Conservation (phyloP, 2,797 vertebrate species). For the Propithecus perrieri region DNA sequence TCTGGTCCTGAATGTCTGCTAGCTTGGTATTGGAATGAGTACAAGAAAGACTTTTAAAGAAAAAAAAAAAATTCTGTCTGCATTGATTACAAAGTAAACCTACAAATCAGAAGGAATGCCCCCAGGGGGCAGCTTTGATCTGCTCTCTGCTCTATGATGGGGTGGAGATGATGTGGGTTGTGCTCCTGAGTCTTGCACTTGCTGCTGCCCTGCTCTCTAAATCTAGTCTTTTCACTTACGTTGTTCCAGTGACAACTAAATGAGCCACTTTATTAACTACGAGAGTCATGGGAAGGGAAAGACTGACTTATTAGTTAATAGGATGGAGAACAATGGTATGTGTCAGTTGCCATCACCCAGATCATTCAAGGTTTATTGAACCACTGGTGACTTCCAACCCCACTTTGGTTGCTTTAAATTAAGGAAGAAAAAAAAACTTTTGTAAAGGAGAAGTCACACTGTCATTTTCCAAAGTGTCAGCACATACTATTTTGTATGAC, state of each 20-base stretch:
- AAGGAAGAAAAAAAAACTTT: not conserved
- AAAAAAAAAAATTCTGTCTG: not conserved
- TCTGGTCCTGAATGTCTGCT: not conserved
- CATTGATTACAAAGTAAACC: slow-evolving; percentile 10
- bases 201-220: not conserved
- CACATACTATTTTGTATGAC: not conserved
- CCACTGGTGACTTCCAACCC: not conserved
- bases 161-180: not conserved
- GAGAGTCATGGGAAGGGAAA: not conserved
- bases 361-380: slow-evolving; percentile 22
- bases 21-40: not conserved
- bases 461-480: not conserved
- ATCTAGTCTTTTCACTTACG: slow-evolving; percentile 13
- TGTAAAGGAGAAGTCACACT: slow-evolving; percentile 32
- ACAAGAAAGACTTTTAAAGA: not conserved
- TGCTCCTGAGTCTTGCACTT: not conserved
- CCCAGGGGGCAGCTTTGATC: not conserved
- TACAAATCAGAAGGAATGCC: slow-evolving; percentile 7
- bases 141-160: not conserved
- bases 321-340: not conserved
- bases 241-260: slow-evolving; percentile 56
- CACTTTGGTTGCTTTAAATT: not conserved
- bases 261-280: slow-evolving; percentile 39
- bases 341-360: slow-evolving; percentile 5
- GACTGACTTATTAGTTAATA: slow-evolving; percentile 44